Conservation (phyloP, 2,797 vertebrate species). For the Sphaeramia orbicularis region DNA sequence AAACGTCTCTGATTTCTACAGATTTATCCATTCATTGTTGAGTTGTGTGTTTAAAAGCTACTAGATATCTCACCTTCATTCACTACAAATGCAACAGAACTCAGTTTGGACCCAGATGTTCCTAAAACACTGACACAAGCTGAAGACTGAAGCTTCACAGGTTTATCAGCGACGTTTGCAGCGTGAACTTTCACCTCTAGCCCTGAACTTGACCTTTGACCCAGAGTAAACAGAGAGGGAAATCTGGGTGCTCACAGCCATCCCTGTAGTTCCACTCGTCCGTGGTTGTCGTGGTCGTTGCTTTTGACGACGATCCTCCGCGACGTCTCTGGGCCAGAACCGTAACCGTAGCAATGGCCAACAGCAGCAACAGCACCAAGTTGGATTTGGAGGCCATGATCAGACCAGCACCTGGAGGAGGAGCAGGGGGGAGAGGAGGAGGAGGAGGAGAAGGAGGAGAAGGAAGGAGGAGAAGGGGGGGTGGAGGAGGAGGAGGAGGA, state of each 20-base stretch:
- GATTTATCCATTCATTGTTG: no score
- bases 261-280: constrained; percentile 86
- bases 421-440: no score
- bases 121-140: no score
- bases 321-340: constrained; percentile 79
- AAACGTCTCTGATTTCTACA: no score
- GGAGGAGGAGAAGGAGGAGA: no score
- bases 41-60: no score
- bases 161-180: neutral
- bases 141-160: neutral
- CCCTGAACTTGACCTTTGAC: constrained; percentile 56
- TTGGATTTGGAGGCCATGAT: constrained; percentile 78
- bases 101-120: no score
- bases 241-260: constrained; percentile 81
- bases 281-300: neutral
- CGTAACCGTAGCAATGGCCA: constrained; percentile 57
- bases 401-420: constrained; percentile 46
- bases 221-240: constrained; percentile 50
- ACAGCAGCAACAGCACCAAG: constrained; percentile 73
- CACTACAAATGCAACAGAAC: no score
- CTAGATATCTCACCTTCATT: no score
- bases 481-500: no score
- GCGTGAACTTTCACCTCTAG: constrained; percentile 50
- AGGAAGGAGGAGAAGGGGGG: no score
- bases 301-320: constrained; percentile 1